A percentile compares a stretch with the other conserved stretches of the same genome.
These are phyloP conservation scores for Lycodopsis pacificus DNA, from an alignment of 2,797 vertebrate species.

Conservation along the genomic window DNA sequence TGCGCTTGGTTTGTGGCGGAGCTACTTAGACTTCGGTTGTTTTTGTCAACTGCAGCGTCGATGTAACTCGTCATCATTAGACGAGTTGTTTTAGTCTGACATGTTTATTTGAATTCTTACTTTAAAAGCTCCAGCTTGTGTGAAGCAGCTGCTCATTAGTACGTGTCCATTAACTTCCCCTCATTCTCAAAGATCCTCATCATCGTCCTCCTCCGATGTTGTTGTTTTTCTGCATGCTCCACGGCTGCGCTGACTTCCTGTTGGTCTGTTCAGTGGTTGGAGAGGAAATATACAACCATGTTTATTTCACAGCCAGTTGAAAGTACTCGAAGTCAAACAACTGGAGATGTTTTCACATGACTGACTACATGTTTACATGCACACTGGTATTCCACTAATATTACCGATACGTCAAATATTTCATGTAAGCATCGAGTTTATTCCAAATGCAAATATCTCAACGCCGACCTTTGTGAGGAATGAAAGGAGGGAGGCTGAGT, in stretches of 20 bases:
- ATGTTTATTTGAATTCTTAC: not conserved
- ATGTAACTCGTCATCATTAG: not conserved
- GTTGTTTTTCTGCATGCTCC: constrained; percentile 16
- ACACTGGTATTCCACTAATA: too few relatives aligned
- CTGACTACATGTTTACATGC: too few relatives aligned
- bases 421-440: too few relatives aligned
- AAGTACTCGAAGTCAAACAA: too few relatives aligned
- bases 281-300: too few relatives aligned
- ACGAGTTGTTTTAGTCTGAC: not conserved
- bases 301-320: too few relatives aligned
- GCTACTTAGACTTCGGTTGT: not conserved
- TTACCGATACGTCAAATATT: too few relatives aligned
- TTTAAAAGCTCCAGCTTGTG: constrained; percentile 33
- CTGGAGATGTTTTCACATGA: too few relatives aligned
- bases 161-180: constrained; percentile 13
- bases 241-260: constrained; percentile 38
- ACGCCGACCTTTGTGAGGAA: too few relatives aligned
- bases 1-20: not conserved
- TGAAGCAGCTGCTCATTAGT: constrained; percentile 33
- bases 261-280: not conserved
- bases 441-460: too few relatives aligned
- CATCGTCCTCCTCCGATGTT: not conserved
- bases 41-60: not conserved
- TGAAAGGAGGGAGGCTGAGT: too few relatives aligned
- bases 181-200: constrained; percentile 29